A percentile compares a stretch with the other conserved stretches of the same genome.
Evolutionary conservation across 2,797 vertebrate genomes (phyloP).

Genomic region (Sebastes goodei): DNA sequence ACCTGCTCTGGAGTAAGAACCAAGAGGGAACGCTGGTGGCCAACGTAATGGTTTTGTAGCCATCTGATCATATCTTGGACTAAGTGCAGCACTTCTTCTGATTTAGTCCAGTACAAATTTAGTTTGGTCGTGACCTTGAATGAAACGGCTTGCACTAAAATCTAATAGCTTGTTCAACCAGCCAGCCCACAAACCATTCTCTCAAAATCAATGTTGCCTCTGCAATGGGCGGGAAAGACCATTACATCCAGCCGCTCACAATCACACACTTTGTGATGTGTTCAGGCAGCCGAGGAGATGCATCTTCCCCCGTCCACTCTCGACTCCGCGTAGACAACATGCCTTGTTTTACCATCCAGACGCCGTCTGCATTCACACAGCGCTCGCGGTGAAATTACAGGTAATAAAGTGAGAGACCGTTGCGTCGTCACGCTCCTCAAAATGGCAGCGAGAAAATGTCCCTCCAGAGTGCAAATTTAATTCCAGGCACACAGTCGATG

Average conservation of each 20-base stretch:
- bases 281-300: constrained; percentile 6
- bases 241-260: constrained; percentile 34
- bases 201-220: constrained; percentile 62
- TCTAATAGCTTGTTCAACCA: constrained; percentile 59
- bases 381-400: neutral
- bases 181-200: constrained; percentile 41
- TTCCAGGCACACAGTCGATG: neutral
- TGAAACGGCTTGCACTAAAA: constrained; percentile 38
- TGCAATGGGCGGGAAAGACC: constrained; percentile 12
- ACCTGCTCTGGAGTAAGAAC: neutral
- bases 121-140: constrained; percentile 51
- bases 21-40: neutral
- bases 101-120: constrained; percentile 29
- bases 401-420: constrained; percentile 1
- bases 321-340: constrained; percentile 16
- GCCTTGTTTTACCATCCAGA: constrained; percentile 9
- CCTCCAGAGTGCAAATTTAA: neutral
- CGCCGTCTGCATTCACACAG: neutral
- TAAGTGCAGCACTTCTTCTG: neutral
- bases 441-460: neutral
- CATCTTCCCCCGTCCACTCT: neutral
- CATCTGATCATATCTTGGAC: neutral
- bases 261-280: constrained; percentile 7
- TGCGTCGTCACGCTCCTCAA: neutral
- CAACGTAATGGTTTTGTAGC: neutral